Percentiles rank a stretch among this genome's conserved stretches.
These are phyloP conservation scores for Sphaerodactylus townsendi DNA, from an alignment of 2,113 vertebrate genomes.

Conservation along the genomic window DNA sequence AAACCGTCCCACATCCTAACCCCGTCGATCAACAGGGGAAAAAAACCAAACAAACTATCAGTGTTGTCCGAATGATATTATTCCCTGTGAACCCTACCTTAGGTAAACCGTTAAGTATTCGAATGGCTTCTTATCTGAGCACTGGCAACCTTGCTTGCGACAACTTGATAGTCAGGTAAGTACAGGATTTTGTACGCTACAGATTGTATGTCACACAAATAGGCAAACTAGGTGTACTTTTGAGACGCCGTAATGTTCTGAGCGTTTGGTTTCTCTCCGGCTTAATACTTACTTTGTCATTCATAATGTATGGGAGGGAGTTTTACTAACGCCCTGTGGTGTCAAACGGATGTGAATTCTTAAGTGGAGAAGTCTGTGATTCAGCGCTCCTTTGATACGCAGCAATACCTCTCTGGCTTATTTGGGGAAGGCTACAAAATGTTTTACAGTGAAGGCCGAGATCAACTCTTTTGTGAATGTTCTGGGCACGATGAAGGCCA, in stretches of 20 bases:
- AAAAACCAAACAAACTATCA: too few relatives aligned
- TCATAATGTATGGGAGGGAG: slow-evolving; percentile 36
- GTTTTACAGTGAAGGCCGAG: slow-evolving; percentile 39
- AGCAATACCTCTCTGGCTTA: slow-evolving; percentile 36
- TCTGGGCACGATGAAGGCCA: too few relatives aligned
- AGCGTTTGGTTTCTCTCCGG: slow-evolving; percentile 21
- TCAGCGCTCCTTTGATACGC: background rate
- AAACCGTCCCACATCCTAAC: too few relatives aligned
- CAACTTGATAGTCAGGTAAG: background rate
- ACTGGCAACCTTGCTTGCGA: background rate
- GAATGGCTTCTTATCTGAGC: background rate
- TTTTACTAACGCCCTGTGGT: slow-evolving; percentile 28
- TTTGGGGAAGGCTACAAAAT: slow-evolving; percentile 34
- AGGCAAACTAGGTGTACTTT: slow-evolving; percentile 43
- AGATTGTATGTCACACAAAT: slow-evolving; percentile 39
- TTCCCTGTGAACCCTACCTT: background rate
- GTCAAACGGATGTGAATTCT: slow-evolving; percentile 29
- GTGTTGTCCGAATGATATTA: too few relatives aligned
- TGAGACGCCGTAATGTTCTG: slow-evolving; percentile 24
- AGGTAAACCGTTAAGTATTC: background rate
- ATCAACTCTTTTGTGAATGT: slow-evolving; percentile 5
- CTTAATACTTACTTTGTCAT: slow-evolving; percentile 35
- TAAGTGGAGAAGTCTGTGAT: slow-evolving; percentile 16
- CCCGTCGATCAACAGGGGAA: too few relatives aligned
- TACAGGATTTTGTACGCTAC: slow-evolving; percentile 33